A percentile compares a stretch with the other conserved stretches of the same genome.
These are phyloP conservation scores for Macrotis lagotis DNA, from an alignment of 2,113 vertebrate genomes.

Conservation along the genomic window DNA sequence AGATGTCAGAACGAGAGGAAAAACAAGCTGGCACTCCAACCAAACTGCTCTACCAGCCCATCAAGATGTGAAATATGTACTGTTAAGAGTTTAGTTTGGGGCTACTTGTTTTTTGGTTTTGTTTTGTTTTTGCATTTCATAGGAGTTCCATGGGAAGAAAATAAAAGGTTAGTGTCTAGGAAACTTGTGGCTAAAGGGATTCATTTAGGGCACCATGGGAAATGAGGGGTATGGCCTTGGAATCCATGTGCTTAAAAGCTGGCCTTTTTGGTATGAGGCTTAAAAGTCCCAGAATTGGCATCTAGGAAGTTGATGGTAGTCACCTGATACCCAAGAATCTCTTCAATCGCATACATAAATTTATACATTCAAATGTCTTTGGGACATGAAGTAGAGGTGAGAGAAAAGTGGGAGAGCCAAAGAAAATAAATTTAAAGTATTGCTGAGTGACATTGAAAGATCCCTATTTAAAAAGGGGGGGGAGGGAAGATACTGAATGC, in stretches of 20 bases:
- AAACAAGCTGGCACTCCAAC: slow-evolving; percentile 78
- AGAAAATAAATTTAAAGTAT: background rate
- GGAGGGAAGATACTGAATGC: background rate
- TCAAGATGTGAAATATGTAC: slow-evolving; percentile 78
- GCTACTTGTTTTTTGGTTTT: background rate
- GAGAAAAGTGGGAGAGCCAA: background rate
- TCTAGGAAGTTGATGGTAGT: background rate
- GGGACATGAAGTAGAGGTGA: background rate
- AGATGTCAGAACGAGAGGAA: slow-evolving; percentile 80
- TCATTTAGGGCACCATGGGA: background rate
- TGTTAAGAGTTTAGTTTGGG: slow-evolving; percentile 41
- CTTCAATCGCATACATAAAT: background rate
- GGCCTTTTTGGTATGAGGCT: background rate
- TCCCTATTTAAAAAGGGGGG: background rate
- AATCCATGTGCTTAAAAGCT: background rate
- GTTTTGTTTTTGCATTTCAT: slow-evolving; percentile 67
- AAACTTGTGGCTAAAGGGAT: background rate
- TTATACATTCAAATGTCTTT: background rate
- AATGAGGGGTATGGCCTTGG: background rate
- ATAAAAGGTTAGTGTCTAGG: slow-evolving; percentile 37
- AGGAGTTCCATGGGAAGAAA: slow-evolving; percentile 69
- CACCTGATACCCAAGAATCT: background rate
- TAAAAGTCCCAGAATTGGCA: background rate
- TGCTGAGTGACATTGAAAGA: background rate
- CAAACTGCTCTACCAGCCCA: slow-evolving; percentile 69